phyloP scores from a whole-genome alignment of 2,113 vertebrate species.

The Nematolebias whitei region DNA sequence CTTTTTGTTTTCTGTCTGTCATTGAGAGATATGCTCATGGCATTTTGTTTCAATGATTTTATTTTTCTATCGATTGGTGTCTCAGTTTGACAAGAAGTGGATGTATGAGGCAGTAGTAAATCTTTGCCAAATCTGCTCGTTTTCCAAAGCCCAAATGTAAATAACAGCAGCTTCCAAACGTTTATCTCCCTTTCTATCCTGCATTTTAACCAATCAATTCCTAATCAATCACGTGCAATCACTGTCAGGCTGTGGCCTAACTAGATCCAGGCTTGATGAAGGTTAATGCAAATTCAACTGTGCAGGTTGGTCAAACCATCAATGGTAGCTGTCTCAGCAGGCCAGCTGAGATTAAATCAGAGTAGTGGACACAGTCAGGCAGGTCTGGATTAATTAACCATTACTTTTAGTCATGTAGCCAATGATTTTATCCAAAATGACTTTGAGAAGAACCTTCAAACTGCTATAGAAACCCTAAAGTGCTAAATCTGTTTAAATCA shows the following conservation, averaged over 20 bases:
- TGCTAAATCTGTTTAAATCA: background rate
- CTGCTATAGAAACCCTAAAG: background rate
- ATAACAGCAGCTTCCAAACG: conserved; percentile 6
- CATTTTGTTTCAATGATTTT: conserved; percentile 55
- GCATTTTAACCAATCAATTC: conserved; percentile 52
- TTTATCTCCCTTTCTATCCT: conserved; percentile 6
- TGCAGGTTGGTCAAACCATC: conserved; percentile 29
- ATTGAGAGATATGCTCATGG: conserved; percentile 38
- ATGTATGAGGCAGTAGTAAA: conserved; percentile 52
- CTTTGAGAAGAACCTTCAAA: background rate
- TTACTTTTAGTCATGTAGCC: background rate
- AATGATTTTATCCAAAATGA: background rate
- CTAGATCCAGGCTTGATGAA: background rate
- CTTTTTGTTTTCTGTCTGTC: conserved; percentile 54
- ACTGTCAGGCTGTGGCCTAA: conserved; percentile 12
- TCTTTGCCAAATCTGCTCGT: conserved; percentile 52
- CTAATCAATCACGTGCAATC: conserved; percentile 56
- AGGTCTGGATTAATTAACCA: conserved; percentile 23
- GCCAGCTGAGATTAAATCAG: conserved; percentile 23
- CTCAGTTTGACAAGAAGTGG: conserved; percentile 51
- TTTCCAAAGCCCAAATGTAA: conserved; percentile 58
- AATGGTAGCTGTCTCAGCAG: conserved; percentile 37
- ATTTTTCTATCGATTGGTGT: conserved; percentile 17
- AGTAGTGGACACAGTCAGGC: background rate
- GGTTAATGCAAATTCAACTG: conserved; percentile 29